Evolutionary conservation across 2,888 invertebrate genomes (phyloP).

Genomic region (Arge pagana): DNA sequence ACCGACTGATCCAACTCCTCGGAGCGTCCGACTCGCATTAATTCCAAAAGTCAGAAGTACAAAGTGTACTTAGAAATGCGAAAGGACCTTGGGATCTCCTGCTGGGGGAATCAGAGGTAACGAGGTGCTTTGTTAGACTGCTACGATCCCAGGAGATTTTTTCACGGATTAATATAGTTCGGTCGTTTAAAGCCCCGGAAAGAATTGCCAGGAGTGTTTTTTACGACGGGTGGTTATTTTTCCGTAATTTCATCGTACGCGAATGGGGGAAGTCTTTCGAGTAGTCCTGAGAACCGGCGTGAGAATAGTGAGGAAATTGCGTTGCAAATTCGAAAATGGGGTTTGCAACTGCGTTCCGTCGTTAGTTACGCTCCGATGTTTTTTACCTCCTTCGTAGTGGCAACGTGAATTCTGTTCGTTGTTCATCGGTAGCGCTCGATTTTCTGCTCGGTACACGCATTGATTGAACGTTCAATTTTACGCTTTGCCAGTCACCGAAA

Average conservation of each 20-base stretch:
- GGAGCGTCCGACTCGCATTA: constrained; percentile 14
- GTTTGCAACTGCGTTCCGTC: constrained; percentile 10
- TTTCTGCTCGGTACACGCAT: constrained; percentile 49
- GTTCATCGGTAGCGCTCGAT: constrained; percentile 31
- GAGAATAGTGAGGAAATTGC: not conserved
- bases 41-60: constrained; percentile 20
- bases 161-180: constrained; percentile 6
- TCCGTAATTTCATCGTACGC: not conserved
- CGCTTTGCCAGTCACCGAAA: constrained; percentile 43
- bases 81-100: constrained; percentile 34
- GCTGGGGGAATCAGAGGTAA: constrained; percentile 40
- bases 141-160: not conserved
- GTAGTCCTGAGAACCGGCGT: not conserved
- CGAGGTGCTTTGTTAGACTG: constrained; percentile 43
- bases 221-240: not conserved
- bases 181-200: no score
- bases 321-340: no score
- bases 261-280: not conserved
- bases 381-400: not conserved
- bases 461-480: constrained; percentile 53
- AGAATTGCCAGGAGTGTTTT: no score
- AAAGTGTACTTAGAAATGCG: constrained; percentile 25
- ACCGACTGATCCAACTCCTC: no score
- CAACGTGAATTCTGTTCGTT: no score
- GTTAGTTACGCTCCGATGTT: constrained; percentile 7